These are phyloP conservation scores for Odontocerum albicorne DNA, from an alignment of 2,888 invertebrate species.

Conservation along the genomic window DNA sequence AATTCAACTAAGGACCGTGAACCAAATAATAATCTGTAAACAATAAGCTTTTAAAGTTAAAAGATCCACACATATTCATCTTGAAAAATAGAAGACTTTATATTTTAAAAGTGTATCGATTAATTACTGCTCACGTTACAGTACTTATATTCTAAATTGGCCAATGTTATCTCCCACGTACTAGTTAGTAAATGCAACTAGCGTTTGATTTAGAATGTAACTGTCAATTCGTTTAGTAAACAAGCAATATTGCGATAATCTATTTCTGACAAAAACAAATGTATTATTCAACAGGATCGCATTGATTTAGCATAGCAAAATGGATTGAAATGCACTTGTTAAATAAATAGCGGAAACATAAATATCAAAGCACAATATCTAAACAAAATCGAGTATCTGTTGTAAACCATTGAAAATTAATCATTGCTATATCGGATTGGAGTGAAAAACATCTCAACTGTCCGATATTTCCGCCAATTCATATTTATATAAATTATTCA, in stretches of 20 bases:
- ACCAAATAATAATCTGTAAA: no score
- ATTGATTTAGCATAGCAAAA: slow-evolving; percentile 19
- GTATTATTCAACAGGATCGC: slow-evolving; percentile 19
- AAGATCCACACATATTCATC: no score
- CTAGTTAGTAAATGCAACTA: slow-evolving; percentile 8
- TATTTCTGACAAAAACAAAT: slow-evolving; percentile 23
- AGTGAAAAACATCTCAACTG: no score
- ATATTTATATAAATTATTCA: no score
- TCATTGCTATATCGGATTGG: background rate
- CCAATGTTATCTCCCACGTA: slow-evolving; percentile 7
- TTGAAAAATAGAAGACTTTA: no score
- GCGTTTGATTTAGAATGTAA: slow-evolving; percentile 4
- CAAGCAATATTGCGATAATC: slow-evolving; percentile 19
- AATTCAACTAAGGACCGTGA: no score
- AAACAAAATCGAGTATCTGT: background rate
- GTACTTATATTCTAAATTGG: background rate
- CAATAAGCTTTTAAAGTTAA: no score
- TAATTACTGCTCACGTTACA: background rate
- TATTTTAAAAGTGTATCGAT: no score
- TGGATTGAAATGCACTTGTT: slow-evolving; percentile 25
- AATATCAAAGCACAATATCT: background rate
- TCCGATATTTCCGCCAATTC: no score
- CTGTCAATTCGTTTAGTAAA: slow-evolving; percentile 14
- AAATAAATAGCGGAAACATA: slow-evolving; percentile 22
- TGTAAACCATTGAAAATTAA: background rate